Evolutionary conservation across 2,797 vertebrate genomes (phyloP).

Genomic region (Spheniscus humboldti): DNA sequence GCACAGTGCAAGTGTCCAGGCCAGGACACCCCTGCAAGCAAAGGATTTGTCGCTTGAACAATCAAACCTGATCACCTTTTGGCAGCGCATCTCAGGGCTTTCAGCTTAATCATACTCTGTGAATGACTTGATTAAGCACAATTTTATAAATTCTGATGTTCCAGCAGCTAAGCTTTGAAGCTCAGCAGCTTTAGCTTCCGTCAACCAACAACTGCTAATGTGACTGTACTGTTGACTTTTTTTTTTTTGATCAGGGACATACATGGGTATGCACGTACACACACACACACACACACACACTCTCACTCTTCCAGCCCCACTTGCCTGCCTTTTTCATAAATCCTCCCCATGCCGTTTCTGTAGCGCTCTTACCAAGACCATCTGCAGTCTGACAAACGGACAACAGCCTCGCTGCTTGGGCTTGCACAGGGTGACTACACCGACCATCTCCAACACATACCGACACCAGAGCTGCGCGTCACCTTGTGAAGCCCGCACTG

Average conservation of each 20-base stretch:
- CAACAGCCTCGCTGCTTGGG: fast-evolving
- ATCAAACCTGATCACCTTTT: background rate
- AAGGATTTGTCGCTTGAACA: background rate
- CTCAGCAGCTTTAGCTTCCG: background rate
- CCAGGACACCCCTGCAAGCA: background rate
- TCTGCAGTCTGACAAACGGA: background rate
- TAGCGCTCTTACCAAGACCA: background rate
- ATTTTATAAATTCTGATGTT: background rate
- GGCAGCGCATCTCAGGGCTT: background rate
- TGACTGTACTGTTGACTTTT: background rate
- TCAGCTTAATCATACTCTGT: background rate
- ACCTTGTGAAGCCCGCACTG: background rate
- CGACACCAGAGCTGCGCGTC: background rate
- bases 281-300: too few relatives aligned
- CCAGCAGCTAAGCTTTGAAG: background rate
- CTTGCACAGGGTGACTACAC: background rate
- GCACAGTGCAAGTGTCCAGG: fast-evolving
- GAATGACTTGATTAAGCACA: background rate
- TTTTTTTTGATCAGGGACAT: fast-evolving
- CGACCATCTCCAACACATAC: fast-evolving
- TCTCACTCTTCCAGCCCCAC: background rate
- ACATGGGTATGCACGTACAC: fast-evolving
- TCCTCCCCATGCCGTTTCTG: background rate
- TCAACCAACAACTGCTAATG: background rate
- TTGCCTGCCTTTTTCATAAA: background rate